Evolutionary conservation across 1,140 invertebrate genomes (phyloP).

Genomic region (Lithobius niger): DNA sequence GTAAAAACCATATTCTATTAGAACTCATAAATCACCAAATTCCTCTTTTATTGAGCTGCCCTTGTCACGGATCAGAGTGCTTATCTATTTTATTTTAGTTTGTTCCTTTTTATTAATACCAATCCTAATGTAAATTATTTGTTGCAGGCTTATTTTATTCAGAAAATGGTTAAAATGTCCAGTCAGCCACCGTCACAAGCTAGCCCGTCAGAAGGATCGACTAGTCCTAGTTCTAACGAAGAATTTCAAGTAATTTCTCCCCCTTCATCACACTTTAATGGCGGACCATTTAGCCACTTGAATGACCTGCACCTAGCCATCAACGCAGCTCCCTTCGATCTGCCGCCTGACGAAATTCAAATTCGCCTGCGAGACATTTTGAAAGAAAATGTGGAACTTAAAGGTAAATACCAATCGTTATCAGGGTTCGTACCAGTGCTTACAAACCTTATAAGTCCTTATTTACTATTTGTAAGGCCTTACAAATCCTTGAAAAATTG

Average conservation of each 20-base stretch:
- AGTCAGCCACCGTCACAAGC: neutral
- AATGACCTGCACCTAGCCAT: neutral
- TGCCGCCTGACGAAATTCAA: slow-evolving; percentile 33
- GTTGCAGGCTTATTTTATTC: neutral
- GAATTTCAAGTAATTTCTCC: neutral
- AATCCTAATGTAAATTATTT: no score
- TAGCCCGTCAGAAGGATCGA: neutral
- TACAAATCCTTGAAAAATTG: no score
- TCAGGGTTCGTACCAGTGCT: no score
- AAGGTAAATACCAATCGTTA: slow-evolving; percentile 23
- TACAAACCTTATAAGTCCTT: no score
- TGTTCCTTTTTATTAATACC: no score
- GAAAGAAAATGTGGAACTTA: slow-evolving; percentile 43
- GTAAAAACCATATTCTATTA: no score
- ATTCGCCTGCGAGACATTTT: slow-evolving; percentile 39
- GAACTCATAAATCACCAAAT: no score
- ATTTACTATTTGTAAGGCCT: no score
- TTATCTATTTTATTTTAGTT: no score
- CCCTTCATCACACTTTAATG: neutral
- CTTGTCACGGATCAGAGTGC: no score
- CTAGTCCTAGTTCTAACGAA: no score
- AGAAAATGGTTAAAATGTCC: neutral
- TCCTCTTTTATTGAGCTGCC: no score
- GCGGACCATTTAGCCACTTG: neutral
- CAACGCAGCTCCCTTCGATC: neutral